Evolutionary conservation across 2,113 vertebrate species (phyloP), one percentile per base, ranked within the genome.

Genomic region (Corydoras maculifer): DNA sequence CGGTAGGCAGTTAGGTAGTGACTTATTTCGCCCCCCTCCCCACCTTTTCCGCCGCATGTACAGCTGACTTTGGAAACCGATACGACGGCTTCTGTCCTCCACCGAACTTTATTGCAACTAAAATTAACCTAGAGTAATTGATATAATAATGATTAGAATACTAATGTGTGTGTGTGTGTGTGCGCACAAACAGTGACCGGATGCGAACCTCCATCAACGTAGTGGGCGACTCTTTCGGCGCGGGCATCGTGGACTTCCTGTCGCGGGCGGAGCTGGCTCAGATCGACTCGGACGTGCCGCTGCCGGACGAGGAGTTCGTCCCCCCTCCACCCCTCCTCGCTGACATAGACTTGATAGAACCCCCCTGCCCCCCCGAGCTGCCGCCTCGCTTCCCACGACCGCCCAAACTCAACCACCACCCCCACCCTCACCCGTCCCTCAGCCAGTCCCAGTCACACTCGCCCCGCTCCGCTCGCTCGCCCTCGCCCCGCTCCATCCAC

Each of bases 121-220:
- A 43, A 43, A 43, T 8, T 43, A 43, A 43, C 4, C 35, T 8
- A 43, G 4, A 43, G 35, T 5, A 43, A 43, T 8, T 43, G 4
- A 43, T 43, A 43, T 43, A 43, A 43, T 43, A 43, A 8, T 43
- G 4, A 43, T 43, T 25, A 25, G 18, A 43, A 43, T 43, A 43
- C 4, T 43, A 43, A 43, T 65, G 13, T 65, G 63, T 57, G 48
- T 48, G 29, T 62, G 57, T 51, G 57, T 13, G 64, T 78, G 61
- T 83, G 74, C 82, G 35, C 80, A 59, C 73, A 18, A 53, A 9
- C 78, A 92, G 91, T 8, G 91, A 93, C 80, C 79, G 91, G 30
- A 88, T 93, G 90, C 86, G 90, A 2, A 93, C 91, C 49, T 92
- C 91, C 75, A 90, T 92, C 81, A 93, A 92, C 2, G 91, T 92